These are phyloP conservation scores for Triplophysa siluroides DNA, from an alignment of 2,113 vertebrate genomes.

Conservation along the genomic window DNA sequence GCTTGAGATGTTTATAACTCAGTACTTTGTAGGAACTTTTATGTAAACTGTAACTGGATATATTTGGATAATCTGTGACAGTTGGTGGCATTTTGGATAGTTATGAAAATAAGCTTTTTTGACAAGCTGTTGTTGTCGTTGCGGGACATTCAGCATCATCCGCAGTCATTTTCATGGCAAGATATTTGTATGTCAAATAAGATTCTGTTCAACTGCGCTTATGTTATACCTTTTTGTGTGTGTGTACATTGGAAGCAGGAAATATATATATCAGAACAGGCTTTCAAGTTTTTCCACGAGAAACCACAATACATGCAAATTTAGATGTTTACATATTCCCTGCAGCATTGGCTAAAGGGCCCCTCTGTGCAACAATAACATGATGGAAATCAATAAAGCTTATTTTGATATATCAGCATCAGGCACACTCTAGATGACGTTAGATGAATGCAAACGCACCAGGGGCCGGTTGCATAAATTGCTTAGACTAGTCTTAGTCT, in stretches of 20 bases:
- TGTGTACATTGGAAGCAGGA: background rate
- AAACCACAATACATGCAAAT: constrained; percentile 19
- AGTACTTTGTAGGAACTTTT: background rate
- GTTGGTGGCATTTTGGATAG: background rate
- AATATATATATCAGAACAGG: background rate
- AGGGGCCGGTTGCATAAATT: no score
- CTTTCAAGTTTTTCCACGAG: background rate
- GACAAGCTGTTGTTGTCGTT: background rate
- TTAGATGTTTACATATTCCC: background rate
- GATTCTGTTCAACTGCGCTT: background rate
- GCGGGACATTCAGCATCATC: background rate
- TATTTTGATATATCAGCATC: no score
- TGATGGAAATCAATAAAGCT: no score
- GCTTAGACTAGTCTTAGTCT: no score
- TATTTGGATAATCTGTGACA: background rate
- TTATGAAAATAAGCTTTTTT: background rate
- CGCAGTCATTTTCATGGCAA: background rate
- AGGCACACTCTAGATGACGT: no score
- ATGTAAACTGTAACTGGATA: background rate
- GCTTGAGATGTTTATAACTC: background rate
- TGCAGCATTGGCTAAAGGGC: background rate
- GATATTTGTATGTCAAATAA: background rate
- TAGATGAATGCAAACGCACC: no score
- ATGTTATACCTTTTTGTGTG: background rate
- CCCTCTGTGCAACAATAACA: background rate